phyloP scores from a whole-genome alignment of 2,888 invertebrate genomes.

The Sphaeridia pumilis region DNA sequence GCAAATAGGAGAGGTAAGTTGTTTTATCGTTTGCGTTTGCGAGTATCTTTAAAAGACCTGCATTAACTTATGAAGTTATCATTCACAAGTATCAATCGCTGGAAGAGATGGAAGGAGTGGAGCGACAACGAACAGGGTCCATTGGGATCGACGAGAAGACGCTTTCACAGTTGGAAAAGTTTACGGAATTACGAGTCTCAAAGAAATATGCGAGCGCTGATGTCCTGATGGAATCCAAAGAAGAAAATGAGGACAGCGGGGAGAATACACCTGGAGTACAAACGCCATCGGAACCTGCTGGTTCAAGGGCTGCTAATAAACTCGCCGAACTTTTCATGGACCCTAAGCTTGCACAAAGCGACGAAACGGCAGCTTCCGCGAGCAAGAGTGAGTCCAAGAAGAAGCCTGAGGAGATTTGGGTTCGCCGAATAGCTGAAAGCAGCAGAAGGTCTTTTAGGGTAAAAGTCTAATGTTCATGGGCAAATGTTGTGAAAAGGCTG shows the following conservation, averaged over 20 bases:
- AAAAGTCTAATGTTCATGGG: background rate
- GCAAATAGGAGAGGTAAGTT: no score
- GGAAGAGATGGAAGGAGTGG: conserved; percentile 23
- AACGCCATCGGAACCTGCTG: background rate
- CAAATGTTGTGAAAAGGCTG: background rate
- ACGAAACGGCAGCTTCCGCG: background rate
- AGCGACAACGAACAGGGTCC: conserved; percentile 27
- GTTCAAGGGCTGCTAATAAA: conserved; percentile 19
- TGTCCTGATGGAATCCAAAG: conserved; percentile 11
- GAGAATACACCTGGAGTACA: conserved; percentile 1
- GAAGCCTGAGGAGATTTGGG: conserved; percentile 36
- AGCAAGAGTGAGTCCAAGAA: conserved; percentile 9
- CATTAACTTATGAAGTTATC: no score
- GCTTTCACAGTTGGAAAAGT: conserved; percentile 31
- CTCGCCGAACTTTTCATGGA: conserved; percentile 33
- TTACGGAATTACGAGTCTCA: conserved; percentile 26
- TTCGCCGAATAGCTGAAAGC: conserved; percentile 29
- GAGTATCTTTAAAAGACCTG: no score
- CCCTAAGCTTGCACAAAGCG: conserved; percentile 11
- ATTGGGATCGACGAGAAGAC: conserved; percentile 33
- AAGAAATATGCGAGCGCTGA: background rate
- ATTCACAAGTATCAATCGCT: no score
- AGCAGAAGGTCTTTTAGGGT: conserved; percentile 32
- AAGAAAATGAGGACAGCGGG: conserved; percentile 20
- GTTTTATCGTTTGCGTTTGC: no score